Percentiles rank a stretch among this genome's conserved stretches.
Conservation (phyloP, 2,888 invertebrate species). For the Dyspetes luteomarginatus region DNA sequence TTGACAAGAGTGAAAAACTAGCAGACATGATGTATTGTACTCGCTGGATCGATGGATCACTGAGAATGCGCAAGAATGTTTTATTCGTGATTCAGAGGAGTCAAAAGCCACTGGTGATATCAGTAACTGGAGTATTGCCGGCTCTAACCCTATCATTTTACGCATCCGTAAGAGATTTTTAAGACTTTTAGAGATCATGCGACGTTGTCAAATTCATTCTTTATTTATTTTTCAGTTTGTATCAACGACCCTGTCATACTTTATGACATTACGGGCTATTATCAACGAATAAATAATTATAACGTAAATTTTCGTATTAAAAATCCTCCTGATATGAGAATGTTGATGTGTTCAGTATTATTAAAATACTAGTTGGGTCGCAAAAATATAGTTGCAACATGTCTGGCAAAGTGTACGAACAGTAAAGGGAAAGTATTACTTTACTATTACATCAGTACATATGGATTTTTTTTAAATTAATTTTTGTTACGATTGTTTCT, state of each 20-base stretch:
- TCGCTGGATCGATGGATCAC: conserved; percentile 62
- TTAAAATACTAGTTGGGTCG: background rate
- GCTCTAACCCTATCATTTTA: conserved; percentile 69
- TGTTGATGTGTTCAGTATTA: background rate
- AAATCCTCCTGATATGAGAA: background rate
- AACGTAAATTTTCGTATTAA: background rate
- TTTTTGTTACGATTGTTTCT: background rate
- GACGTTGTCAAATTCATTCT: background rate
- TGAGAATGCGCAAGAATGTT: conserved; percentile 54
- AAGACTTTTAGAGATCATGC: background rate
- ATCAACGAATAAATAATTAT: conserved; percentile 12
- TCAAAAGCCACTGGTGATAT: conserved; percentile 67
- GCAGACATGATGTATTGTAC: conserved; percentile 62
- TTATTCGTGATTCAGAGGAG: conserved; percentile 67
- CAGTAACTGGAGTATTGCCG: conserved; percentile 59
- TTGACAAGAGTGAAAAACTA: conserved; percentile 55
- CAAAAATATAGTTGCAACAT: background rate
- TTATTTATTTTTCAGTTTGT: conserved; percentile 25
- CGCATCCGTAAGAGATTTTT: conserved; percentile 61
- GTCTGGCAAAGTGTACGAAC: background rate
- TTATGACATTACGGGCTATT: conserved; percentile 43
- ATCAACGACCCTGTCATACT: conserved; percentile 45
- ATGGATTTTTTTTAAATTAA: background rate
- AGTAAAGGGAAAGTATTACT: background rate
- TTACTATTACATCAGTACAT: conserved; percentile 7